Base-by-base conservation (phyloP, 2,888 invertebrate genomes). In the Phymatocera aterrima region DNA sequence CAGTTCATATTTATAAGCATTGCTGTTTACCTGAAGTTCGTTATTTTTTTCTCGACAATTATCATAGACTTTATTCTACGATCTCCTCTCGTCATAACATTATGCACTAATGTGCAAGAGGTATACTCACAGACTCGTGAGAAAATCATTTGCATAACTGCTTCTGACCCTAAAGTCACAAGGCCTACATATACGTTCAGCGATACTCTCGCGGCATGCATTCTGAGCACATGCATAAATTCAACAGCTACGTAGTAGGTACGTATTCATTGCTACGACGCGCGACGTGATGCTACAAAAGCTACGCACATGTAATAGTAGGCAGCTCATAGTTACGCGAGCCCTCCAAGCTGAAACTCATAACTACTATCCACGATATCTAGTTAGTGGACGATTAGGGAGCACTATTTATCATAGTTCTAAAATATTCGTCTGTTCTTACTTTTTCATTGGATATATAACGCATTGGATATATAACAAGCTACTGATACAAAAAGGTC, bases 161-260 rank as follows among this genome's bases (percentile, higher is more conserved):
- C 43, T 51, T 72, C 18, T 48, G 48, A 72, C 48, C 51, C 48
- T 34, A 51, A 51, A 51, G 31, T 72, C 48, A 48, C n/a, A n/a
- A n/a, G 34, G 51, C 48, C 72, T 72, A 72, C 15, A 34, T 64
- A 12, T 72, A 28, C 48, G 43, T 31, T n/a, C n/a, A n/a, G n/a
- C n/a, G 48, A 28, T 28, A 31, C 8, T 3, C 70, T 72, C 72
- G 51, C 34, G 72, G 48, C 51, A 72, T 51, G 72, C 72, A 72
- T 18, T 31, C 48, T 34, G 72, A 72, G 31, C 72, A 51, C 34
- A 48, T 72, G 48, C 51, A 51, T 72, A 51, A 72, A 72, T 72
- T 72, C 48, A 48, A 72, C 72, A 72, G 61, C 37, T 37, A 64
- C 61, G n/a, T 24, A 40, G 40, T 40, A 40, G 51, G 18, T 51